phyloP scores from a whole-genome alignment of 2,797 vertebrate genomes.

The Astyanax mexicanus region DNA sequence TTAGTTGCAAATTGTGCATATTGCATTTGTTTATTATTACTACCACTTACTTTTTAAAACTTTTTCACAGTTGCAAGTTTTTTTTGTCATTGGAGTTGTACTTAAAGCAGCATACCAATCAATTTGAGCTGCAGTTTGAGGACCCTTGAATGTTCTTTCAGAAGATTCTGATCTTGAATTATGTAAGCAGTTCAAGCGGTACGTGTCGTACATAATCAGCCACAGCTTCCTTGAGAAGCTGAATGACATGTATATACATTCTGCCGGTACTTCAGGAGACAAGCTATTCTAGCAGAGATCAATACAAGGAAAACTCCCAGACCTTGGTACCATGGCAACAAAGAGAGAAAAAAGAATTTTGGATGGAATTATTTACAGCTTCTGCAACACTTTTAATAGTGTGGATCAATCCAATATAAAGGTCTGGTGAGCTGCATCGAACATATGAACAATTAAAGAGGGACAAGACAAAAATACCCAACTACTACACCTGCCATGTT shows the following conservation, averaged over 20 bases:
- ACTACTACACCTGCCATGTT: constrained; percentile 26
- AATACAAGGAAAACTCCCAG: constrained; percentile 32
- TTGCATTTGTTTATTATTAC: too few species aligned
- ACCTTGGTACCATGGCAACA: constrained; percentile 38
- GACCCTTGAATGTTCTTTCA: neutral
- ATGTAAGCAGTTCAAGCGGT: neutral
- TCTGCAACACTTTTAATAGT: constrained; percentile 22
- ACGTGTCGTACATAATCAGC: neutral
- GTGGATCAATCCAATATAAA: constrained; percentile 45
- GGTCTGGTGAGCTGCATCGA: constrained; percentile 31
- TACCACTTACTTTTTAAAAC: too few species aligned
- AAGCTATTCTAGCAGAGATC: constrained; percentile 36
- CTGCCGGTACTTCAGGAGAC: constrained; percentile 13
- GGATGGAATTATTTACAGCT: constrained; percentile 50
- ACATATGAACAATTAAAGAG: constrained; percentile 8
- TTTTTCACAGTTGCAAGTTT: too few species aligned
- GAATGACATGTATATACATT: constrained; percentile 13
- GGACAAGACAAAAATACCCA: neutral
- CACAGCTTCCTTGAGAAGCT: neutral
- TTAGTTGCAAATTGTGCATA: too few species aligned
- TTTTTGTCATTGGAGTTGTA: too few species aligned
- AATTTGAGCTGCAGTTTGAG: neutral
- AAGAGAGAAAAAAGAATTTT: constrained; percentile 42
- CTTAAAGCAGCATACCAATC: neutral
- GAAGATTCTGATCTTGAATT: neutral